Percentiles rank a stretch among this genome's conserved stretches.
Conservation (phyloP, 2,797 vertebrate genomes). For the Scyliorhinus canicula region DNA sequence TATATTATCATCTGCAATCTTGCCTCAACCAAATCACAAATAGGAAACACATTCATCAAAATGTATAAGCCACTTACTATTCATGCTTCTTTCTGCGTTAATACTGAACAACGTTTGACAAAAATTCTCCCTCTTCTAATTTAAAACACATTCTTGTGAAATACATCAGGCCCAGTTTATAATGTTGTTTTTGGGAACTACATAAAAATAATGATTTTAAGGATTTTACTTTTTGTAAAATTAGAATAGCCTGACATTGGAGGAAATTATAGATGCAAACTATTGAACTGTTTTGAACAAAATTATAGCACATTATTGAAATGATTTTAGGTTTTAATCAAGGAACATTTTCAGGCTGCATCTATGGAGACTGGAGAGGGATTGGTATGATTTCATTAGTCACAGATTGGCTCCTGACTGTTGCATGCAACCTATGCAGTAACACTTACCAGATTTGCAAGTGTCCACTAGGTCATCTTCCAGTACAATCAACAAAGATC, state of each 20-base stretch:
- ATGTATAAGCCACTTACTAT: not conserved
- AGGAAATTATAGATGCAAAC: not conserved
- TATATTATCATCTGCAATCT: not conserved
- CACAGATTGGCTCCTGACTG: not conserved
- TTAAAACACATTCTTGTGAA: not conserved
- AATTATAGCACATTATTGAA: not conserved
- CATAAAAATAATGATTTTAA: not conserved
- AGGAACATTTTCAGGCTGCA: not conserved
- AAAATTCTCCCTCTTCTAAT: not conserved
- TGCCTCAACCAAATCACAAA: no score
- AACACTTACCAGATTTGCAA: conserved; percentile 83
- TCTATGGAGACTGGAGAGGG: not conserved
- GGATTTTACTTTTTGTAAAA: not conserved
- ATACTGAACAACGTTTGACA: not conserved
- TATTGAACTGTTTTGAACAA: not conserved
- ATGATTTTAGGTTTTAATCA: not conserved
- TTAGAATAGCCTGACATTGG: not conserved
- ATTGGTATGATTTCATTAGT: not conserved
- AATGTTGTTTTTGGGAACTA: no score
- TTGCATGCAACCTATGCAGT: not conserved
- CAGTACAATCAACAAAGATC: conserved; percentile 82
- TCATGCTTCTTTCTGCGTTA: not conserved
- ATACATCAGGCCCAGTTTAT: not conserved
- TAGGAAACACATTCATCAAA: not conserved
- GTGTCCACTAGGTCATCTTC: conserved; percentile 90